Evolutionary conservation across 2,888 invertebrate genomes (phyloP).

Genomic region (Drosophila barbarae): DNA sequence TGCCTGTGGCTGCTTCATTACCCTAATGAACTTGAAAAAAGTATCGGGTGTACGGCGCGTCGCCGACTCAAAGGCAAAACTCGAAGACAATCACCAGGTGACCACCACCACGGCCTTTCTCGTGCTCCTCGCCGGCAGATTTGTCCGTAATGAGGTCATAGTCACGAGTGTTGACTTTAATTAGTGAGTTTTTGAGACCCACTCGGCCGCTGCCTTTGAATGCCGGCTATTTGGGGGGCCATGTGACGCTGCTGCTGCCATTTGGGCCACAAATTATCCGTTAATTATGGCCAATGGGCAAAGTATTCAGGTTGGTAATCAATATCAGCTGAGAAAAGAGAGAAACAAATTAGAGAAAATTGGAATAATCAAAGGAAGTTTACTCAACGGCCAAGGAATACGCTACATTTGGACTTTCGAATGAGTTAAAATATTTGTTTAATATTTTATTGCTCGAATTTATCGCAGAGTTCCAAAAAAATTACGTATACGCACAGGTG

Average conservation of each 20-base stretch:
- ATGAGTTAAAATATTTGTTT: background rate
- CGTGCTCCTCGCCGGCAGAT: constrained; percentile 45
- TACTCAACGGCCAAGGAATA: background rate
- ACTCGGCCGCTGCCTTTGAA: constrained; percentile 27
- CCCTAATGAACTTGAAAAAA: constrained; percentile 74
- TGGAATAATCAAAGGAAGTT: constrained; percentile 4
- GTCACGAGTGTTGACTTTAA: constrained; percentile 72
- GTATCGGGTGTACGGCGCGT: constrained; percentile 65
- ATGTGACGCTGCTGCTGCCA: constrained; percentile 37
- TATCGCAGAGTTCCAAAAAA: background rate
- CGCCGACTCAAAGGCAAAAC: constrained; percentile 49
- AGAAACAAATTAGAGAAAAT: constrained; percentile 13
- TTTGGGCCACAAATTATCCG: constrained; percentile 53
- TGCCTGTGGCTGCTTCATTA: constrained; percentile 68
- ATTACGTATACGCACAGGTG: background rate
- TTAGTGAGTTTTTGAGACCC: constrained; percentile 52
- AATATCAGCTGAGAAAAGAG: constrained; percentile 15
- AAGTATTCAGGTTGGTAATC: constrained; percentile 9
- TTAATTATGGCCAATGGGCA: constrained; percentile 50
- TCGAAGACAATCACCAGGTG: constrained; percentile 66
- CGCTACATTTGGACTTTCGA: background rate
- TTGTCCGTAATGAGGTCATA: constrained; percentile 72
- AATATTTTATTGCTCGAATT: background rate
- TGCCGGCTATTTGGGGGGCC: constrained; percentile 40
- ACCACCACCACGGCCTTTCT: constrained; percentile 6